A percentile compares a stretch with the other conserved stretches of the same genome.
phyloP scores from a whole-genome alignment of 35 echinoderm and acorn worm genomes.

The Nesometra sesokonis region DNA sequence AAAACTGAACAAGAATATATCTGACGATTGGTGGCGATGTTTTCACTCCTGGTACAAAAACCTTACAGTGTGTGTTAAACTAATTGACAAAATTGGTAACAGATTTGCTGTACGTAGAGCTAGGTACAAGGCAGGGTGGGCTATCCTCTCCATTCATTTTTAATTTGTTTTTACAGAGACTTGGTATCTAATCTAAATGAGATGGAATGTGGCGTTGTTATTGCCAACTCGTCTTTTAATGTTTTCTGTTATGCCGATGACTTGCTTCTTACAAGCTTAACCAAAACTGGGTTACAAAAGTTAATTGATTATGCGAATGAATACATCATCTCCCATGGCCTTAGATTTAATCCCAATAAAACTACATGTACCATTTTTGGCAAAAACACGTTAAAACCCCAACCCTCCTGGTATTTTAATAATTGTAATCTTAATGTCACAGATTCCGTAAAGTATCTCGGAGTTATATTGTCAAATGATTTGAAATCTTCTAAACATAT shows the following conservation, averaged over 20 bases:
- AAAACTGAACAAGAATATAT: background rate
- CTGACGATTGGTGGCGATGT: background rate
- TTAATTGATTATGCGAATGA: constrained; percentile 12
- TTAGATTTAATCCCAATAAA: background rate
- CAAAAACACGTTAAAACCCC: background rate
- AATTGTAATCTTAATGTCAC: too few species aligned
- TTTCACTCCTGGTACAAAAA: background rate
- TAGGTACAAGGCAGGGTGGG: too few species aligned
- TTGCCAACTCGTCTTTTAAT: constrained; percentile 3
- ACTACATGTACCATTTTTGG: background rate
- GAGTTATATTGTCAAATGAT: constrained; percentile 7
- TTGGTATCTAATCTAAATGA: background rate
- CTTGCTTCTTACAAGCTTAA: background rate
- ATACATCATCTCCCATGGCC: background rate
- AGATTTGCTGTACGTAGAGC: too few species aligned
- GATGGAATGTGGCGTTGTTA: constrained; percentile 1
- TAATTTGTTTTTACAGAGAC: background rate
- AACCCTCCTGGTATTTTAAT: background rate
- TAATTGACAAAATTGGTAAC: too few species aligned
- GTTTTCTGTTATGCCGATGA: constrained; percentile 16
- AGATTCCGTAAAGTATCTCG: too few species aligned
- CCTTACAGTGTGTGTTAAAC: background rate
- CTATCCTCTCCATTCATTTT: background rate
- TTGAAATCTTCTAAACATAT: background rate
- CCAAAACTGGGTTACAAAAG: background rate